Conservation (phyloP, 2,113 vertebrate genomes). For the Marcusenius ussheri region DNA sequence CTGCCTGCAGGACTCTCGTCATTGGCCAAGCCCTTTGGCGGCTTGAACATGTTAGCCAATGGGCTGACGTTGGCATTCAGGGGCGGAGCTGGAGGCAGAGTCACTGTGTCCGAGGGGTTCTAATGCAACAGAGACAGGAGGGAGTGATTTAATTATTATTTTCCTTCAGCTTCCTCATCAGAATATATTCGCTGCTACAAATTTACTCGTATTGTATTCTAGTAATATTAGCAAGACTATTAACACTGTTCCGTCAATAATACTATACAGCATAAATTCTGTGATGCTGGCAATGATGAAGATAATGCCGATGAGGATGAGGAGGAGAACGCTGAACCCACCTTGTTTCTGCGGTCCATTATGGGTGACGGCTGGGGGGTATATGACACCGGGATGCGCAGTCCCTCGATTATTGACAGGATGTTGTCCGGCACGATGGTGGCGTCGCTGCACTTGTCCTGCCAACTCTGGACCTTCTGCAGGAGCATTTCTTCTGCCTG, state of each 20-base stretch:
- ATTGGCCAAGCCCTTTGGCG: conserved; percentile 43
- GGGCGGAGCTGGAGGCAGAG: conserved; percentile 69
- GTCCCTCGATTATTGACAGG: conserved; percentile 78
- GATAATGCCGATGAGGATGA: neutral
- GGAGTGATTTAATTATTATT: neutral
- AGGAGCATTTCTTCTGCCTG: conserved; percentile 71
- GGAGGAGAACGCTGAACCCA: conserved; percentile 39
- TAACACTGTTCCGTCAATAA: neutral
- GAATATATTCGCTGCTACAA: neutral
- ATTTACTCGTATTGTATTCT: neutral
- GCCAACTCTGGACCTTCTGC: conserved; percentile 76
- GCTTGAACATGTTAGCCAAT: conserved; percentile 80
- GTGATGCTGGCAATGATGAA: neutral
- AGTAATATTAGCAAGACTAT: neutral
- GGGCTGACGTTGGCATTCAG: conserved; percentile 72
- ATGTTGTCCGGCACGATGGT: conserved; percentile 79
- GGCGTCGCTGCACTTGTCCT: conserved; percentile 81
- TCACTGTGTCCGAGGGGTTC: conserved; percentile 43
- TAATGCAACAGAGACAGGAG: conserved; percentile 24
- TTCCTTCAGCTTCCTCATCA: neutral
- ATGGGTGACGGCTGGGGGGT: conserved; percentile 81
- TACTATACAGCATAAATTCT: neutral
- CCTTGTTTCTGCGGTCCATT: conserved; percentile 66
- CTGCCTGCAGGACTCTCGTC: conserved; percentile 49
- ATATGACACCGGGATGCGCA: conserved; percentile 61